These are phyloP conservation scores for Hormiphora californensis DNA, from an alignment of 37 sponge, comb jelly and placozoan species.

Conservation along the genomic window DNA sequence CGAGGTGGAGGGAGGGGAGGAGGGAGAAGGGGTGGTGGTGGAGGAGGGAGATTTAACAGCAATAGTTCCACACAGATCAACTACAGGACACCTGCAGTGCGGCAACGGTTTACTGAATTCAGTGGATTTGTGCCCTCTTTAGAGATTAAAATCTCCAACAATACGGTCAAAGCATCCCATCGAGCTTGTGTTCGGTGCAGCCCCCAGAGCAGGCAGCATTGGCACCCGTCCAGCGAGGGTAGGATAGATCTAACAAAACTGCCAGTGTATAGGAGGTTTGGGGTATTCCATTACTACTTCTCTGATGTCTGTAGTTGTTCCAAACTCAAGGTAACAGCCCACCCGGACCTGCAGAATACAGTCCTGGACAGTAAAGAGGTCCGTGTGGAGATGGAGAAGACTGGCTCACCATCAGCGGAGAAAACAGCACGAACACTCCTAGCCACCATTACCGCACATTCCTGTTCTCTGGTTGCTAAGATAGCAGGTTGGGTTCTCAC, in stretches of 20 bases:
- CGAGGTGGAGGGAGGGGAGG: too few relatives aligned
- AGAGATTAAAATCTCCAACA: constrained; percentile 7
- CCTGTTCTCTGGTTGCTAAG: constrained; percentile 23
- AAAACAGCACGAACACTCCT: not conserved
- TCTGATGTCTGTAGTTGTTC: not conserved
- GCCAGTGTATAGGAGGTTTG: not conserved
- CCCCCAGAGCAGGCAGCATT: not conserved
- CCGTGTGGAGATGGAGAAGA: not conserved
- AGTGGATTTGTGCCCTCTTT: not conserved
- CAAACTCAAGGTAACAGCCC: not conserved
- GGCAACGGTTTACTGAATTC: not conserved
- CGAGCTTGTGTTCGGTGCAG: not conserved
- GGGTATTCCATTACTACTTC: constrained; percentile 1
- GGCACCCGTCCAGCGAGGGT: not conserved
- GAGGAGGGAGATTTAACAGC: too few relatives aligned
- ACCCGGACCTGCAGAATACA: not conserved
- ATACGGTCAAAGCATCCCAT: not conserved
- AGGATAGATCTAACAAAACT: not conserved
- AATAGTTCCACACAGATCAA: too few relatives aligned
- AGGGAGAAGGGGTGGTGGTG: too few relatives aligned
- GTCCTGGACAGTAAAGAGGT: not conserved
- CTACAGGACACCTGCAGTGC: constrained; percentile 14
- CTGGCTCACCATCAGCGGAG: not conserved
- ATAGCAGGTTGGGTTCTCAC: not conserved
- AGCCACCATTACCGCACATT: not conserved